A percentile compares a stretch with the other conserved stretches of the same genome.
Evolutionary conservation across 2,113 vertebrate species (phyloP).

Genomic region (Ibidorhyncha struthersii): DNA sequence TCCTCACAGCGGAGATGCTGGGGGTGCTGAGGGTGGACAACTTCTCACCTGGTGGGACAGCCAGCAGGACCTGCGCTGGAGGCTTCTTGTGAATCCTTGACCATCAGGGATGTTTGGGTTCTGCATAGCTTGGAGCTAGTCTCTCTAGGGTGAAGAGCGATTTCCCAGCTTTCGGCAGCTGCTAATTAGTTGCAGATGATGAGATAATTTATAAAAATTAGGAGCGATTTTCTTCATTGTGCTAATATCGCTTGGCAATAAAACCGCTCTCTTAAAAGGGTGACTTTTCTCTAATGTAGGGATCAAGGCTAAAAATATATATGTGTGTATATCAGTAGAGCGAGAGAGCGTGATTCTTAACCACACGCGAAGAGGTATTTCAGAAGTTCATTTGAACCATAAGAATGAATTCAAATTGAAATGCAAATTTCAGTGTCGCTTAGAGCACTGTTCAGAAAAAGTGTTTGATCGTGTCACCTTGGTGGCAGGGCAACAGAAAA

Average conservation of each 20-base stretch:
- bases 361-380: neutral
- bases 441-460: neutral
- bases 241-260: slow-evolving; percentile 66
- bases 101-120: neutral
- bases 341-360: neutral
- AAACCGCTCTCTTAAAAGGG: slow-evolving; percentile 53
- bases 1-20: neutral
- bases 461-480: slow-evolving; percentile 47
- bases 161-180: slow-evolving; percentile 58
- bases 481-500: neutral
- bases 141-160: neutral
- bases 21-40: neutral
- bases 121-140: neutral
- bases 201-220: slow-evolving; percentile 83
- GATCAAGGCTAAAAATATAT: slow-evolving; percentile 54
- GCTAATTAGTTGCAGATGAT: slow-evolving; percentile 80
- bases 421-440: slow-evolving; percentile 32
- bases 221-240: slow-evolving; percentile 76
- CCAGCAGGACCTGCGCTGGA: neutral
- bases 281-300: slow-evolving; percentile 61
- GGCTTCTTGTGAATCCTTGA: neutral
- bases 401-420: neutral
- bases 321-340: neutral
- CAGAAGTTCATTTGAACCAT: neutral
- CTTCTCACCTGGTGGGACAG: neutral